phyloP scores from a whole-genome alignment of 2,113 vertebrate species.

The Cranoglanis bouderius region DNA sequence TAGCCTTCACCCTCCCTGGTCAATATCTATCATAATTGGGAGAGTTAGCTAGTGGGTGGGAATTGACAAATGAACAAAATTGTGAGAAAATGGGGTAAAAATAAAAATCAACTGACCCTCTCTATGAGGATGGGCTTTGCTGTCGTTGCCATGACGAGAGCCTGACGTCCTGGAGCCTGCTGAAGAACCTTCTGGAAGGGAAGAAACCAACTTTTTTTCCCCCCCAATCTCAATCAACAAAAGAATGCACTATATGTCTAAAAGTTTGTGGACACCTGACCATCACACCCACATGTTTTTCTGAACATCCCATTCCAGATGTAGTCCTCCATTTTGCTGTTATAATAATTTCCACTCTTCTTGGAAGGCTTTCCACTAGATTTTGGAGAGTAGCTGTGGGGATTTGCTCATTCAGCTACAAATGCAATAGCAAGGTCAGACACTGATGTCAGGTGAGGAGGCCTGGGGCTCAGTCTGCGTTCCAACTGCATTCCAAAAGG shows the following conservation, averaged over 20 bases:
- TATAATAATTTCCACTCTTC: not conserved
- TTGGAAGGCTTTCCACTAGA: not conserved
- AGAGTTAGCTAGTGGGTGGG: not conserved
- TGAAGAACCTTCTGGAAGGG: conserved; percentile 71
- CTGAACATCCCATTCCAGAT: not conserved
- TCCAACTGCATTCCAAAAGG: not conserved
- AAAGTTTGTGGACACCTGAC: not conserved
- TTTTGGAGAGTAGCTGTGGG: not conserved
- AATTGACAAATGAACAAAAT: not conserved
- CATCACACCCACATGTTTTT: not conserved
- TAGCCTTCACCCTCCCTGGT: not conserved
- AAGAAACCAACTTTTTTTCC: not conserved
- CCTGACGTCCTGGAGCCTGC: conserved; percentile 80
- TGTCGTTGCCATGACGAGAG: conserved; percentile 83
- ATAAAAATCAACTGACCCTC: conserved; percentile 78
- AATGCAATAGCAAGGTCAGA: not conserved
- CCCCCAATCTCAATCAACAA: not conserved
- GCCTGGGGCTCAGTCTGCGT: not conserved
- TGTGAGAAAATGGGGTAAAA: not conserved
- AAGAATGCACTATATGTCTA: not conserved
- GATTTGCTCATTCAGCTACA: not conserved
- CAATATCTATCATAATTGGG: not conserved
- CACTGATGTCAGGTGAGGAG: not conserved
- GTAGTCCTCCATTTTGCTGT: not conserved
- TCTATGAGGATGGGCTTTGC: conserved; percentile 84